A percentile compares a stretch with the other conserved stretches of the same genome.
These are phyloP conservation scores for Thamnophis elegans DNA, from an alignment of 2,797 vertebrate species.

Conservation along the genomic window DNA sequence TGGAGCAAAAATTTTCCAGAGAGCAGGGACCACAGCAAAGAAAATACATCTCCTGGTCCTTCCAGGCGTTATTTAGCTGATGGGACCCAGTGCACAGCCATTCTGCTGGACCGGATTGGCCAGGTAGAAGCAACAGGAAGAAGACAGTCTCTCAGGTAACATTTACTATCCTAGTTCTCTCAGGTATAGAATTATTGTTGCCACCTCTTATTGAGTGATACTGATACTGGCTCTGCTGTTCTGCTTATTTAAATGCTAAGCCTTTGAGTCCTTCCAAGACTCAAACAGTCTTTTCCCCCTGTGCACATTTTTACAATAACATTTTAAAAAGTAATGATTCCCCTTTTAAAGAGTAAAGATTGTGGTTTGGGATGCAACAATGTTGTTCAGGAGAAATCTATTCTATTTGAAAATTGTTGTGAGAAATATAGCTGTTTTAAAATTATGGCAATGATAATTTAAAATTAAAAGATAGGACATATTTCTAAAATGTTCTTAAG, in stretches of 20 bases:
- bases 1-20: neutral
- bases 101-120: neutral
- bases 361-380: neutral
- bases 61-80: neutral
- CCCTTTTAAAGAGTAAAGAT: neutral
- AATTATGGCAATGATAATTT: neutral
- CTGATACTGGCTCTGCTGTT: neutral
- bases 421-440: neutral
- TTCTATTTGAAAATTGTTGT: neutral
- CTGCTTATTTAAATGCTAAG: neutral
- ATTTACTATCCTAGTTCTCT: conserved; percentile 1
- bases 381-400: neutral
- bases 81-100: neutral
- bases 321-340: neutral
- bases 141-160: neutral
- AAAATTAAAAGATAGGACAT: neutral
- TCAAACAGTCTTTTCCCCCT: neutral
- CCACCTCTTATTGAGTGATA: neutral
- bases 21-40: neutral
- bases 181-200: neutral
- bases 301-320: neutral
- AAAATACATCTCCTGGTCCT: neutral
- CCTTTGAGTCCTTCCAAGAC: neutral
- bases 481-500: neutral
- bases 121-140: neutral